These are phyloP conservation scores for Glomeris maerens DNA, from an alignment of 1,140 invertebrate species.

Conservation along the genomic window DNA sequence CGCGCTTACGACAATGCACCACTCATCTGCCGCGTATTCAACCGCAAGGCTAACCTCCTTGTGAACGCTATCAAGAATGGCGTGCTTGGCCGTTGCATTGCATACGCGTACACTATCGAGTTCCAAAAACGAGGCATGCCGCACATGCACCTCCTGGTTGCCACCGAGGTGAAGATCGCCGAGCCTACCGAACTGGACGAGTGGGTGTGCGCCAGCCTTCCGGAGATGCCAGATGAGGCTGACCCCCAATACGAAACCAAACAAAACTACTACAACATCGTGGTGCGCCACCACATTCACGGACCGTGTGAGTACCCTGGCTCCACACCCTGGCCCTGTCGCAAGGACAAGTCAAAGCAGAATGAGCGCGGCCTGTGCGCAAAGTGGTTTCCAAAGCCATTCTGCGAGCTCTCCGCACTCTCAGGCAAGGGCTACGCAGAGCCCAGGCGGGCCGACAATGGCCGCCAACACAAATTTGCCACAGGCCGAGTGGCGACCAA, in stretches of 20 bases:
- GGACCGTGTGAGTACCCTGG: slow-evolving; percentile 18
- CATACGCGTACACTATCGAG: slow-evolving; percentile 18
- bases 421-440: neutral
- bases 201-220: slow-evolving; percentile 17
- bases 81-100: slow-evolving; percentile 18
- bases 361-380: slow-evolving; percentile 14
- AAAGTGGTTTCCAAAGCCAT: slow-evolving; percentile 1
- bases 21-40: slow-evolving; percentile 15
- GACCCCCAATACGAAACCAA: slow-evolving; percentile 3
- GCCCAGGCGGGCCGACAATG: neutral
- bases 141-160: slow-evolving; percentile 25
- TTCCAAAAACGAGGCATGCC: slow-evolving; percentile 28
- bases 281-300: too few relatives aligned
- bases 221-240: slow-evolving; percentile 14
- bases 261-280: too few relatives aligned
- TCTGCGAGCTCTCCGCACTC: neutral
- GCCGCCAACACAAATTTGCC: neutral
- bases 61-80: slow-evolving; percentile 18
- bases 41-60: slow-evolving; percentile 10
- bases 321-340: too few relatives aligned
- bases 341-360: too few relatives aligned
- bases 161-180: slow-evolving; percentile 12
- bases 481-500: slow-evolving; percentile 13
- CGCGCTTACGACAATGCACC: slow-evolving; percentile 18
- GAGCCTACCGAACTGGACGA: slow-evolving; percentile 19